Conservation (phyloP, 2,113 vertebrate species). For the Caranx melampygus region DNA sequence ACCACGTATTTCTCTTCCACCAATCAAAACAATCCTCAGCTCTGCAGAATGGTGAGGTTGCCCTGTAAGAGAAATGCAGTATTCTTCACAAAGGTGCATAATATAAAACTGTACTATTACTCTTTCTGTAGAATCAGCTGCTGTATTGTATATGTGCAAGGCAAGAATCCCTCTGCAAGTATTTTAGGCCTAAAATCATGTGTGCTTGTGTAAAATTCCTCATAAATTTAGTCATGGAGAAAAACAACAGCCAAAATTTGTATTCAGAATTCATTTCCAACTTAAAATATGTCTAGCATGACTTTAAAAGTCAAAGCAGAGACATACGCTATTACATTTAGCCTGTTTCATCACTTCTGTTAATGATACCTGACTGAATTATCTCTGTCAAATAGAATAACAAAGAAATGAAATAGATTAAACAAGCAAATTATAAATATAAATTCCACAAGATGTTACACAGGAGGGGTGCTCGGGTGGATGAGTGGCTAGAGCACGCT, state of each 20-base stretch:
- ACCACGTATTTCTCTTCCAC: constrained; percentile 13
- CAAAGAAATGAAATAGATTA: too few relatives aligned
- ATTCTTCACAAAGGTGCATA: background rate
- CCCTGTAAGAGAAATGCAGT: background rate
- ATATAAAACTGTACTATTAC: background rate
- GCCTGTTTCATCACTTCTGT: too few relatives aligned
- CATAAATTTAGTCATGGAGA: too few relatives aligned
- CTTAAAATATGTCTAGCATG: too few relatives aligned
- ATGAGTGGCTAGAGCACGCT: too few relatives aligned
- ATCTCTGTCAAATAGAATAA: too few relatives aligned
- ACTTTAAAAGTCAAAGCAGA: too few relatives aligned
- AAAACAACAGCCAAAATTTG: too few relatives aligned
- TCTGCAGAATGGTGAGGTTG: background rate
- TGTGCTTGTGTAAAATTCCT: background rate
- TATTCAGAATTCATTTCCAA: too few relatives aligned
- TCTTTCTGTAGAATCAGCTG: background rate
- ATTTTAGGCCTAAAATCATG: background rate
- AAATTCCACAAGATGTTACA: background rate
- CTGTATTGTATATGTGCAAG: background rate
- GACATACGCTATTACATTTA: too few relatives aligned
- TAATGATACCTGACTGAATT: too few relatives aligned
- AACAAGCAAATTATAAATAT: too few relatives aligned
- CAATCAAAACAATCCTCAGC: constrained; percentile 33
- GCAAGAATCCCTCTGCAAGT: background rate
- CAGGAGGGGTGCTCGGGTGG: background rate